Evolutionary conservation across 1,140 invertebrate genomes (phyloP).

Genomic region (Hormaphis cornu): DNA sequence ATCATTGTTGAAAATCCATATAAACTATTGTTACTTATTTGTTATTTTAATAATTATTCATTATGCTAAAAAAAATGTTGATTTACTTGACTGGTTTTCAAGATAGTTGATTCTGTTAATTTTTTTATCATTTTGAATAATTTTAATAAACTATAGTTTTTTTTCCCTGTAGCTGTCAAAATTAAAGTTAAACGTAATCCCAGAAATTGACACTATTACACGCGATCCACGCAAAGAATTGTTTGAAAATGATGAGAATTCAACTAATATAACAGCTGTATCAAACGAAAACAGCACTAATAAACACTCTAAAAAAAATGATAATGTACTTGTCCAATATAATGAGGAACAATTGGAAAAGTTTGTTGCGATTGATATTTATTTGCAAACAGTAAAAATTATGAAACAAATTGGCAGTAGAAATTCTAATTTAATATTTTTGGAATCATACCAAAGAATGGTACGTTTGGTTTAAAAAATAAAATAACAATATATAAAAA

Average conservation of each 20-base stretch:
- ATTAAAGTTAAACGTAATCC: neutral
- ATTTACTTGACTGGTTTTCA: too few species aligned
- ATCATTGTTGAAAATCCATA: too few species aligned
- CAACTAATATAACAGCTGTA: slow-evolving; percentile 52
- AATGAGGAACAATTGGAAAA: slow-evolving; percentile 59
- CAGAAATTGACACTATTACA: neutral
- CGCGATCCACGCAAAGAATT: slow-evolving; percentile 1
- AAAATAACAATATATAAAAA: too few species aligned
- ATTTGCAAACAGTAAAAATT: slow-evolving; percentile 44
- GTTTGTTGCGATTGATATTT: slow-evolving; percentile 50
- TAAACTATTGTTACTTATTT: too few species aligned
- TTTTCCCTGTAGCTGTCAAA: neutral
- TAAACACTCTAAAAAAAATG: slow-evolving; percentile 46
- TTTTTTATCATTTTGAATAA: too few species aligned
- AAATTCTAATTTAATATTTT: slow-evolving; percentile 70
- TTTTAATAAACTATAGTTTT: neutral
- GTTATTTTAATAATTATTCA: too few species aligned
- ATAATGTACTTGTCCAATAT: slow-evolving; percentile 47
- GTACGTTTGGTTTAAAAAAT: slow-evolving; percentile 34
- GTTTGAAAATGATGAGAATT: neutral
- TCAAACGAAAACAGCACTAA: slow-evolving; percentile 51
- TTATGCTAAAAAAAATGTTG: too few species aligned
- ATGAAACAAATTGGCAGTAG: slow-evolving; percentile 53
- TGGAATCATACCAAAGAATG: slow-evolving; percentile 61
- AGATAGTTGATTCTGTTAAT: neutral